Conservation (phyloP, 2,113 vertebrate genomes). For the Chitala chitala region DNA sequence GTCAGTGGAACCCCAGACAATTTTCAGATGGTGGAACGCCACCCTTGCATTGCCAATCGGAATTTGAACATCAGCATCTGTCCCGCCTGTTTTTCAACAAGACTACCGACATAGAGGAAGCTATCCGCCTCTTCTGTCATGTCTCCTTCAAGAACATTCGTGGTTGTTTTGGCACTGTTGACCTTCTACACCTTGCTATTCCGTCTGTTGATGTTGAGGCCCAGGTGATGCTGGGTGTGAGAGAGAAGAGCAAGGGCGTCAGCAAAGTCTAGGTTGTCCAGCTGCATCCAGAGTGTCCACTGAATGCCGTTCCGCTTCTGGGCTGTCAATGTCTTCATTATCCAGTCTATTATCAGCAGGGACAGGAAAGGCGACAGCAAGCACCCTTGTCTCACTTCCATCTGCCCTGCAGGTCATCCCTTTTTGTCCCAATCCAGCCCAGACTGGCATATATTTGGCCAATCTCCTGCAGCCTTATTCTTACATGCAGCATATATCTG, state of each 20-base stretch:
- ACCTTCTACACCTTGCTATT: neutral
- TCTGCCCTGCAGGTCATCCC: too few species aligned
- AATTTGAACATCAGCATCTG: neutral
- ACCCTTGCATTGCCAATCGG: neutral
- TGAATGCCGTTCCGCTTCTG: neutral
- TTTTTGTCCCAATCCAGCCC: too few species aligned
- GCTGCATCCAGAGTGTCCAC: slow-evolving; percentile 10
- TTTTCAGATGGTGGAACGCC: neutral
- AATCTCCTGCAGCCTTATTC: too few species aligned
- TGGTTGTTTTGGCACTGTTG: neutral
- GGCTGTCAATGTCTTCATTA: too few species aligned
- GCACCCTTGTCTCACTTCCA: too few species aligned
- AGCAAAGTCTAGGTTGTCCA: slow-evolving; percentile 7
- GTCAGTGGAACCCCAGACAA: neutral
- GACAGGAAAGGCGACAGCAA: too few species aligned
- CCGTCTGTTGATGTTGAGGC: neutral
- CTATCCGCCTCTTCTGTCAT: neutral
- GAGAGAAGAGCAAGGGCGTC: slow-evolving; percentile 4
- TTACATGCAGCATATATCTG: too few species aligned
- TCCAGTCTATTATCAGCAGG: too few species aligned
- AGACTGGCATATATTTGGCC: too few species aligned
- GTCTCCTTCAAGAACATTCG: neutral
- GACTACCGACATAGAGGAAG: neutral
- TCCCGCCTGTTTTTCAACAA: neutral
- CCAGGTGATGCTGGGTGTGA: neutral